Evolutionary conservation across 1,140 invertebrate genomes (phyloP).

Genomic region (Sycobia sp.): DNA sequence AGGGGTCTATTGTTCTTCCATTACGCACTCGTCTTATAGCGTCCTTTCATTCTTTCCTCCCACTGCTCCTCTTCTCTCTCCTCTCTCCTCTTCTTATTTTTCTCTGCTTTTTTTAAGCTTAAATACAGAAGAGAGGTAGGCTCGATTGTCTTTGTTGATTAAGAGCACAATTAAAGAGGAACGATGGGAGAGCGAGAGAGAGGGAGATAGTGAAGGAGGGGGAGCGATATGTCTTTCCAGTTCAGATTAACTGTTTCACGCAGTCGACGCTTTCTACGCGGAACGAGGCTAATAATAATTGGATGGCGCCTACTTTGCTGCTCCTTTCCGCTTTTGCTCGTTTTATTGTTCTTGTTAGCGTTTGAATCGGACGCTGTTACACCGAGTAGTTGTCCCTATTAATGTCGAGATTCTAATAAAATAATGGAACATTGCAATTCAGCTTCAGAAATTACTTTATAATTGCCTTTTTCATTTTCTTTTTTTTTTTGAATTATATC

Average conservation of each 20-base stretch:
- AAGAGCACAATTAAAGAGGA: constrained; percentile 4
- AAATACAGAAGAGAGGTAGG: neutral
- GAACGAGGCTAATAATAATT: constrained; percentile 6
- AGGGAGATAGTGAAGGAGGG: too few relatives aligned
- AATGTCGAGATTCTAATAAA: too few relatives aligned
- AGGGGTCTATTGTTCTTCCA: neutral
- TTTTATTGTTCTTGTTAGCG: too few relatives aligned
- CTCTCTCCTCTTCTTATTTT: neutral
- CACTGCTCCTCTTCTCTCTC: neutral
- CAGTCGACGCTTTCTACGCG: neutral
- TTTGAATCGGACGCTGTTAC: too few relatives aligned
- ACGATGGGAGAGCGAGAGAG: too few relatives aligned
- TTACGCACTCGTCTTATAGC: neutral
- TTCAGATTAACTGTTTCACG: neutral
- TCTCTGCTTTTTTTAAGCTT: neutral
- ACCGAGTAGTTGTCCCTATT: too few relatives aligned
- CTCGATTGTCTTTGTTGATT: constrained; percentile 12
- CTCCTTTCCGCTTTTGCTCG: neutral
- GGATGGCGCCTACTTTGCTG: neutral
- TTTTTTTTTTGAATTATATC: too few relatives aligned
- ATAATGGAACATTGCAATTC: too few relatives aligned
- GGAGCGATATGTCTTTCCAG: neutral
- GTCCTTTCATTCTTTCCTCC: neutral
- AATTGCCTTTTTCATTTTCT: too few relatives aligned
- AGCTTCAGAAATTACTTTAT: too few relatives aligned